Evolutionary conservation across 2,113 vertebrate species (phyloP).

Genomic region (Leptobrachium ailaonicum): DNA sequence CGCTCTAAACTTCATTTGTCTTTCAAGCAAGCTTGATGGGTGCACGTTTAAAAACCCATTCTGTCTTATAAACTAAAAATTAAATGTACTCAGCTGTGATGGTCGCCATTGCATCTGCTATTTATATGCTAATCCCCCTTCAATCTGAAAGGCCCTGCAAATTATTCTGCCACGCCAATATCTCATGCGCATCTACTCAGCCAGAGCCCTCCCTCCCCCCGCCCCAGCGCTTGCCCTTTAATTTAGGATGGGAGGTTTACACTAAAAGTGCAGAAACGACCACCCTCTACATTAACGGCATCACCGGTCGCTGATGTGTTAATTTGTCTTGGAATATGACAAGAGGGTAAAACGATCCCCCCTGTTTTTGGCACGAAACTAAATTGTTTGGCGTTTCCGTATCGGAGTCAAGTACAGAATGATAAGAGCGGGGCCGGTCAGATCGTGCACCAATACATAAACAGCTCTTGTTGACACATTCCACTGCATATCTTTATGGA

Average conservation of each 20-base stretch:
- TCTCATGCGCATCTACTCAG: slow-evolving; percentile 85
- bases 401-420: no score
- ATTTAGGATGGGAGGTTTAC: slow-evolving; percentile 55
- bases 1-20: slow-evolving; percentile 96
- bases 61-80: slow-evolving; percentile 99
- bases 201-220: slow-evolving; percentile 51
- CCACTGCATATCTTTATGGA: no score
- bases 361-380: no score
- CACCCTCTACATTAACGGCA: neutral
- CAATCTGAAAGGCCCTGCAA: slow-evolving; percentile 88
- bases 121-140: slow-evolving; percentile 99
- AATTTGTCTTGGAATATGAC: no score
- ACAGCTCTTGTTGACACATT: no score
- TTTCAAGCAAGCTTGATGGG: slow-evolving; percentile 91
- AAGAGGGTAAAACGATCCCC: no score
- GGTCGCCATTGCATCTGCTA: slow-evolving; percentile 93
- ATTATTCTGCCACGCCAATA: slow-evolving; percentile 93
- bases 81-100: slow-evolving; percentile 99
- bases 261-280: slow-evolving; percentile 30
- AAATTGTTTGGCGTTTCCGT: no score
- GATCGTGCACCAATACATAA: no score
- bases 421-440: no score
- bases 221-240: slow-evolving; percentile 57
- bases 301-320: no score
- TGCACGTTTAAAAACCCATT: slow-evolving; percentile 97